Evolutionary conservation across 2,797 vertebrate genomes (phyloP), one percentile per base, ranked within the genome.

Genomic region (Rhinichthys osculus): DNA sequence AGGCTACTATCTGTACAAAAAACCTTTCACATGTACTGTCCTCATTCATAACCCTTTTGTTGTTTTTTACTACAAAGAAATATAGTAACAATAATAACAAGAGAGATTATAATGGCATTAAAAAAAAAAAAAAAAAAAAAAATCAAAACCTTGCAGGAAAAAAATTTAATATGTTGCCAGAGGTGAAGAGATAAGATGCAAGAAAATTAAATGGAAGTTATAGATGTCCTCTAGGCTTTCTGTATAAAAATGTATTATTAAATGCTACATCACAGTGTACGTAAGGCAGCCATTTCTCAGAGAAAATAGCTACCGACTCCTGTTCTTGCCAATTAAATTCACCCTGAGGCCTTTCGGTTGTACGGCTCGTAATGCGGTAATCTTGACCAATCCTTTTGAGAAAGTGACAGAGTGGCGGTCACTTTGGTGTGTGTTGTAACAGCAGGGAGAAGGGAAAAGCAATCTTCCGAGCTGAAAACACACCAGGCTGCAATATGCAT

Each of bases 281-380:
- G 91, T 85, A 87, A 84, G 93, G 92, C 90, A 87, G 86, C 85
- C 88, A 91, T 92, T 93, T 90, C 86, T 90, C 88, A 85, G 89
- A 90, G 92, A 92, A 94, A 94, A 93, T 89, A 92, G 93, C 91
- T 91, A 92, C 85, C 77, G 91, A 95, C 93, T 92, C 76, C 2
- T 92, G 91, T 93, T 93, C 96, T 94, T 96, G 93, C 95, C 96
- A 96, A 97, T 97, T 96, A 96, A 96, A 96, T 95, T 91, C 95
- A 94, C 94, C 96, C 94, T 88, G 89, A 92, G 95, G 96, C 95
- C 92, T 94, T 92, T 89, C 88, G 91, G 87, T 92, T 93, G 91
- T 85, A 92, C 94, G 91, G 91, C 92, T 90, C 62, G 88, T 91
- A 95, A 95, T 94, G 87, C 92, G 87, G 92, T 94, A 94, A 96